Conservation (phyloP, 2,113 vertebrate genomes). For the Rhipidura dahli region DNA sequence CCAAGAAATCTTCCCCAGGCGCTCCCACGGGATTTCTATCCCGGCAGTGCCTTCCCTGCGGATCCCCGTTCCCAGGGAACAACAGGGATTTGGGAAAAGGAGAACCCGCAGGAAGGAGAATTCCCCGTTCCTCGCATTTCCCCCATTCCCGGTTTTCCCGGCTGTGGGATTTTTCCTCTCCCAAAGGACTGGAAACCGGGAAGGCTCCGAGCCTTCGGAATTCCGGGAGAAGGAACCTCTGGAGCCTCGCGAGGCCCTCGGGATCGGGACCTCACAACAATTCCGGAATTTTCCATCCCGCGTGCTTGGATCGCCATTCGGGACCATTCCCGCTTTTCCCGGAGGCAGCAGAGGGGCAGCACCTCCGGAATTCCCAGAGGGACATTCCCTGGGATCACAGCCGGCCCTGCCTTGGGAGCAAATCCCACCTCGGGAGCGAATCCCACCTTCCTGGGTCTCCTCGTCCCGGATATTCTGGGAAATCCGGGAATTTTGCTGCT, state of each 20-base stretch:
- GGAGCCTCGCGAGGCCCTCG: neutral
- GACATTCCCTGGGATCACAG: neutral
- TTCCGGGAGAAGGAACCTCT: neutral
- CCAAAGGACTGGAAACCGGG: neutral
- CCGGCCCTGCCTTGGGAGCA: neutral
- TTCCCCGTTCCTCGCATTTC: rapidly evolving
- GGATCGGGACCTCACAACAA: neutral
- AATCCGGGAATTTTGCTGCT: too few relatives aligned
- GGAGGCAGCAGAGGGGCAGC: neutral
- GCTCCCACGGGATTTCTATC: neutral
- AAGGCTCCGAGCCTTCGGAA: neutral
- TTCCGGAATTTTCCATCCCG: neutral
- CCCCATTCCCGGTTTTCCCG: neutral
- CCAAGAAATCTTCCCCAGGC: neutral
- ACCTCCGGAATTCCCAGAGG: rapidly evolving
- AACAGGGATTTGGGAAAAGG: rapidly evolving
- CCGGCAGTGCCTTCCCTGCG: neutral
- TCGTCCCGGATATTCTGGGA: neutral
- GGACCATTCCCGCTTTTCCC: too few relatives aligned
- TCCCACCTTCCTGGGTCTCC: rapidly evolving
- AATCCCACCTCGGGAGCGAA: neutral
- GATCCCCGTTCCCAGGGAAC: neutral
- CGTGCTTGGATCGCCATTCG: rapidly evolving
- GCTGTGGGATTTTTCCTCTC: rapidly evolving
- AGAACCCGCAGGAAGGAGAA: neutral